Conservation (phyloP, 2,797 vertebrate species). For the Rhynchonycteris naso region DNA sequence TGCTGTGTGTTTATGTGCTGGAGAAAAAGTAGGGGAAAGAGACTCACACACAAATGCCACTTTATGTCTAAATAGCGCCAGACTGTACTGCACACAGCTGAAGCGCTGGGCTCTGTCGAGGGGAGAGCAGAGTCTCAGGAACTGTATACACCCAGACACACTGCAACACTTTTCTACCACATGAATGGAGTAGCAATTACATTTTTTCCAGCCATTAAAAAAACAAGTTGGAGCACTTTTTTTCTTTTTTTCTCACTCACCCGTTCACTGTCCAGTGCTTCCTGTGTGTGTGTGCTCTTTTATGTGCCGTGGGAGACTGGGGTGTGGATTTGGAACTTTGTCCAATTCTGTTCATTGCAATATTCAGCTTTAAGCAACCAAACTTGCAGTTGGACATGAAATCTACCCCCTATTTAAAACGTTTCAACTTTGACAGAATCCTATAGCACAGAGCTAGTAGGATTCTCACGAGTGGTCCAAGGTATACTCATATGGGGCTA, state of each 20-base stretch:
- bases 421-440: neutral
- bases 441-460: neutral
- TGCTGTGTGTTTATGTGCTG: too few species aligned
- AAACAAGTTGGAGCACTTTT: neutral
- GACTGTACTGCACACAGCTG: neutral
- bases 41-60: too few species aligned
- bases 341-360: neutral
- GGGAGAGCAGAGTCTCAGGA: neutral
- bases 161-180: neutral
- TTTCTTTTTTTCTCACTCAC: neutral
- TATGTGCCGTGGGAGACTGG: neutral
- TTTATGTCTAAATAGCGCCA: neutral
- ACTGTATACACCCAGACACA: neutral
- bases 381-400: neutral
- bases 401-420: neutral
- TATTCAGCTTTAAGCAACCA: neutral
- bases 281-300: accelerated
- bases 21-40: neutral
- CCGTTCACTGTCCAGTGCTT: neutral
- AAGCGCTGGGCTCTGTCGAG: neutral
- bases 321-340: neutral
- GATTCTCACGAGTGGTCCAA: neutral
- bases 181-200: neutral
- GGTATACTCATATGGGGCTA: neutral
- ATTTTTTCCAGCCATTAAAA: neutral